A percentile compares a stretch with the other conserved stretches of the same genome.
Conservation (phyloP, 2,888 invertebrate species). For the Elegia similella region DNA sequence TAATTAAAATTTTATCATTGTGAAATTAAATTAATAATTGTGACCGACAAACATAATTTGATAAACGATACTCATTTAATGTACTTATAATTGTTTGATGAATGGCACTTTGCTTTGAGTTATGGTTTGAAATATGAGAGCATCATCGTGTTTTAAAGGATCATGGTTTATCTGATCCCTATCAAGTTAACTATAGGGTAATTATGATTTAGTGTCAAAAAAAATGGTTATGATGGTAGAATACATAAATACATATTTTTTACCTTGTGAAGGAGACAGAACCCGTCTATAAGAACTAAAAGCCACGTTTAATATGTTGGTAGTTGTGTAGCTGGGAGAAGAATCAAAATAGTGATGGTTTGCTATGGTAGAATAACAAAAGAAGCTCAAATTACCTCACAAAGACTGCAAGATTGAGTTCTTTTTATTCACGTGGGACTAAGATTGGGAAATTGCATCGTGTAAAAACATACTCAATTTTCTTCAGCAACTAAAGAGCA, state of each 20-base stretch:
- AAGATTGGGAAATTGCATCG: constrained; percentile 15
- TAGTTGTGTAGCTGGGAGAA: too few relatives aligned
- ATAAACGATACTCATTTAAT: neutral
- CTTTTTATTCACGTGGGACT: neutral
- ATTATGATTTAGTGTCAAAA: too few relatives aligned
- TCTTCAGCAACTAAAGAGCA: constrained; percentile 14
- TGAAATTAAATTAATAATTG: neutral
- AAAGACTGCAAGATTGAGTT: neutral
- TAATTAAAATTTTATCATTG: constrained; percentile 4
- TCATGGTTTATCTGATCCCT: neutral
- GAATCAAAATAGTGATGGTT: too few relatives aligned
- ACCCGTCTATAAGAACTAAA: too few relatives aligned
- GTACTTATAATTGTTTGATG: neutral
- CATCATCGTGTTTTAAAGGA: too few relatives aligned
- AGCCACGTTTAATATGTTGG: too few relatives aligned
- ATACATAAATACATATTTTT: too few relatives aligned
- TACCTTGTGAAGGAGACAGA: too few relatives aligned
- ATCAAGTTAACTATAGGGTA: too few relatives aligned
- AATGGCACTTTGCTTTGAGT: neutral
- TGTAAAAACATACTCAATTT: constrained; percentile 17
- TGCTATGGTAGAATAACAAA: too few relatives aligned
- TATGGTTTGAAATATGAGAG: neutral
- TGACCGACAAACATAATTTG: neutral
- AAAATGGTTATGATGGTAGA: too few relatives aligned
- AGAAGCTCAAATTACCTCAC: neutral